Evolutionary conservation across 2,797 vertebrate genomes (phyloP).

Genomic region (Hyperoplus lanceolatus): DNA sequence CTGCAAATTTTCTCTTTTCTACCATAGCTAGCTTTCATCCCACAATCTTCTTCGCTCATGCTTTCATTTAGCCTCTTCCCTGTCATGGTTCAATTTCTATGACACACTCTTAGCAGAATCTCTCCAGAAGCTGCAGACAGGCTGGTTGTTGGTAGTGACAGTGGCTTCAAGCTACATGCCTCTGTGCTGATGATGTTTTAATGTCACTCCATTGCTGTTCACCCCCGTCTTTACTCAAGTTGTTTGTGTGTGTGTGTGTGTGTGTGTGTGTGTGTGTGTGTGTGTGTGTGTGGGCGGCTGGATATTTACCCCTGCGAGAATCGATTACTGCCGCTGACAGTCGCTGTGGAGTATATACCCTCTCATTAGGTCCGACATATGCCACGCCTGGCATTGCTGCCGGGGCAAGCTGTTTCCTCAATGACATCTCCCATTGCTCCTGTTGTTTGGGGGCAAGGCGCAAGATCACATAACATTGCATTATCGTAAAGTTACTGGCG

Average conservation of each 20-base stretch:
- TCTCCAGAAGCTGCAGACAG: conserved; percentile 49
- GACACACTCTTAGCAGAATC: conserved; percentile 51
- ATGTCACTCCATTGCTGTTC: conserved; percentile 74
- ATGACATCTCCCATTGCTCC: conserved; percentile 57
- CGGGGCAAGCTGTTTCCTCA: conserved; percentile 73
- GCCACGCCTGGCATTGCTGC: conserved; percentile 63
- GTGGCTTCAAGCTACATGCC: conserved; percentile 47
- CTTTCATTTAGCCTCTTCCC: conserved; percentile 17
- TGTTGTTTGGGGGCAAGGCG: conserved; percentile 43
- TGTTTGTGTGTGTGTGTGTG: conserved; percentile 7
- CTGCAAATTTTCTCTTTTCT: neutral
- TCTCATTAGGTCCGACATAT: conserved; percentile 80
- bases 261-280: no score
- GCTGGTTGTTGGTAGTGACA: conserved; percentile 39
- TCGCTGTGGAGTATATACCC: conserved; percentile 72
- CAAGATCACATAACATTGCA: conserved; percentile 35
- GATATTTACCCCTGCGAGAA: conserved; percentile 78
- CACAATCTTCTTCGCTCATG: conserved; percentile 7
- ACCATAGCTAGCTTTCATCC: conserved; percentile 3
- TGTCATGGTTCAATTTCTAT: conserved; percentile 64
- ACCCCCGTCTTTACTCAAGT: conserved; percentile 73
- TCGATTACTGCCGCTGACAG: conserved; percentile 82
- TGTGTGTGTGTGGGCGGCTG: conserved; percentile 23
- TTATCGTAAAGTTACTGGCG: conserved; percentile 24
- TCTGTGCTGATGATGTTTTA: conserved; percentile 76